These are phyloP conservation scores for Dysmachus trigonus DNA, from an alignment of 2,888 invertebrate genomes.

Conservation along the genomic window DNA sequence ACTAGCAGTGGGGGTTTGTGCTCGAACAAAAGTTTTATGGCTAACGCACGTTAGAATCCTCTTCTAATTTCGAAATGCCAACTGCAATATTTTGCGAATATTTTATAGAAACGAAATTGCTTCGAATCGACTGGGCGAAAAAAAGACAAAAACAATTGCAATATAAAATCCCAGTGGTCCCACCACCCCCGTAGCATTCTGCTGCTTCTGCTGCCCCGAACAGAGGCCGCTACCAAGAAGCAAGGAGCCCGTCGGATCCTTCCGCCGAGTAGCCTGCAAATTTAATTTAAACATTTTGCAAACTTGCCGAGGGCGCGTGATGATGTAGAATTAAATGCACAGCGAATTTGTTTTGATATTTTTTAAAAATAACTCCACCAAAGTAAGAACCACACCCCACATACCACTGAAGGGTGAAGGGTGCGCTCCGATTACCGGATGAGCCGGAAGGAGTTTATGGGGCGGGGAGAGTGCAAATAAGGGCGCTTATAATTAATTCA, in stretches of 20 bases:
- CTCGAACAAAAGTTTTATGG: neutral
- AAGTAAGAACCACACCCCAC: neutral
- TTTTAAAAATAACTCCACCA: neutral
- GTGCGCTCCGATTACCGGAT: neutral
- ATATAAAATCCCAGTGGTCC: neutral
- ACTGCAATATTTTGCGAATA: slow-evolving; percentile 3
- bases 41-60: neutral
- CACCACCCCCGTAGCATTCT: neutral
- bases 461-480: neutral
- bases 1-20: neutral
- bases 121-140: neutral
- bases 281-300: slow-evolving; percentile 25
- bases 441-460: neutral
- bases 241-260: slow-evolving; percentile 11
- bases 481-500: neutral
- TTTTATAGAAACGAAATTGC: neutral
- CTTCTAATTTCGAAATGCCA: slow-evolving; percentile 27
- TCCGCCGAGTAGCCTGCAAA: neutral
- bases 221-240: neutral
- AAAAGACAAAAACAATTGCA: neutral
- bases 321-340: neutral
- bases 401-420: neutral
- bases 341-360: neutral
- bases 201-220: neutral
- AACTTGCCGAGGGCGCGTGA: slow-evolving; percentile 8